Evolutionary conservation across 2,888 invertebrate genomes (phyloP).

Genomic region (Epinotia demarniana): DNA sequence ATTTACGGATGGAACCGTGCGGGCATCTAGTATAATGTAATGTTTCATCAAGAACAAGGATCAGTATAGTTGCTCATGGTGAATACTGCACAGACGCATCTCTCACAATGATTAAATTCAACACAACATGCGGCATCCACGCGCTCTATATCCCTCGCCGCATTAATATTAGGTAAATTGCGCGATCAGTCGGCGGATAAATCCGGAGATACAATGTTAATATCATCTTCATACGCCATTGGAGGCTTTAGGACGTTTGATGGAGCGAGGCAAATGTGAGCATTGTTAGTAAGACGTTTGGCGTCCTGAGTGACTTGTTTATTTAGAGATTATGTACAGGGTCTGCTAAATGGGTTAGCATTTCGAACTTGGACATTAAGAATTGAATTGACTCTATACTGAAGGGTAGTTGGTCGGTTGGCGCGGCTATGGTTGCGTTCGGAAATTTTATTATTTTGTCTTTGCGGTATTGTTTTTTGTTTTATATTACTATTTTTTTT

Average conservation of each 20-base stretch:
- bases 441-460: too few species aligned
- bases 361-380: too few species aligned
- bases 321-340: not conserved
- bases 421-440: too few species aligned
- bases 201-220: slow-evolving; percentile 27
- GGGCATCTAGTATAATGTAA: too few species aligned
- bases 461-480: too few species aligned
- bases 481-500: too few species aligned
- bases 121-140: not conserved
- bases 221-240: slow-evolving; percentile 43
- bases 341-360: too few species aligned
- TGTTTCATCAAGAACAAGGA: too few species aligned
- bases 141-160: not conserved
- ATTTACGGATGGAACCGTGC: too few species aligned
- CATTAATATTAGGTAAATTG: slow-evolving; percentile 26
- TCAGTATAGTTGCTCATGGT: too few species aligned
- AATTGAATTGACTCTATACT: too few species aligned
- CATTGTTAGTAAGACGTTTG: slow-evolving; percentile 7
- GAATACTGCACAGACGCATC: not conserved
- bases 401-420: too few species aligned
- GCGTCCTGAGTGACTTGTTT: not conserved
- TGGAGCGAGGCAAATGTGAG: slow-evolving; percentile 19
- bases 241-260: slow-evolving; percentile 9
- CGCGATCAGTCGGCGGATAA: slow-evolving; percentile 25
- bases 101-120: not conserved